These are phyloP conservation scores for Antechinus stuartii DNA, from an alignment of 2,113 vertebrate species.

Conservation along the genomic window DNA sequence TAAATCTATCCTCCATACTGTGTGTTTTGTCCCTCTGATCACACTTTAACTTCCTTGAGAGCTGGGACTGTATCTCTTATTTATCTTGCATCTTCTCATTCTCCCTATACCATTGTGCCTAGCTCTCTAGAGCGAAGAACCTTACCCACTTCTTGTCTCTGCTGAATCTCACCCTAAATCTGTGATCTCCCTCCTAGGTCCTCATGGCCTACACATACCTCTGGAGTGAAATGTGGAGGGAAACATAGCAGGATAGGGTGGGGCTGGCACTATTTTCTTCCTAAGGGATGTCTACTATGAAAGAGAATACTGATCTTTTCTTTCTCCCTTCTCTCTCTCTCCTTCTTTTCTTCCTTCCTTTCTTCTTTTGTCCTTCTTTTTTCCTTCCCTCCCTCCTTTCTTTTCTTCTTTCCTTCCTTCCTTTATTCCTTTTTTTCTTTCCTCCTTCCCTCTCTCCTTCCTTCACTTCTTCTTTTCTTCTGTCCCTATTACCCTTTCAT, in stretches of 20 bases:
- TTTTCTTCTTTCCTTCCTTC: too few relatives aligned
- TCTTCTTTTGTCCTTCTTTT: too few relatives aligned
- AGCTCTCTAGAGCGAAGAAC: neutral
- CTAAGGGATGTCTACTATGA: too few relatives aligned
- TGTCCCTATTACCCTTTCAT: neutral
- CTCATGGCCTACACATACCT: neutral
- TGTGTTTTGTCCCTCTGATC: neutral
- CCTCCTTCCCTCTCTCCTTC: neutral
- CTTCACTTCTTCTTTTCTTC: neutral
- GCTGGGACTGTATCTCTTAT: neutral
- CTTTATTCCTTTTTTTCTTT: too few relatives aligned
- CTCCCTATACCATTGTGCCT: too few relatives aligned
- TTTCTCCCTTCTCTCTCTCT: too few relatives aligned
- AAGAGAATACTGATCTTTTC: too few relatives aligned
- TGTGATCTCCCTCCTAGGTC: neutral
- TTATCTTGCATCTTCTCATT: neutral
- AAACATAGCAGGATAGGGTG: neutral
- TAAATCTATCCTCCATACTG: neutral
- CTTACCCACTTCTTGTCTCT: too few relatives aligned
- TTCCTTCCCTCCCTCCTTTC: neutral
- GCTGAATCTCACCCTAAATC: too few relatives aligned
- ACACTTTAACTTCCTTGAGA: neutral
- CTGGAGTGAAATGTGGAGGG: neutral
- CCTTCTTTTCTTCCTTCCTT: too few relatives aligned
- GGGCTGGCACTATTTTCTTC: neutral